phyloP scores from a whole-genome alignment of 2,113 vertebrate species.

The Ursus arctos region DNA sequence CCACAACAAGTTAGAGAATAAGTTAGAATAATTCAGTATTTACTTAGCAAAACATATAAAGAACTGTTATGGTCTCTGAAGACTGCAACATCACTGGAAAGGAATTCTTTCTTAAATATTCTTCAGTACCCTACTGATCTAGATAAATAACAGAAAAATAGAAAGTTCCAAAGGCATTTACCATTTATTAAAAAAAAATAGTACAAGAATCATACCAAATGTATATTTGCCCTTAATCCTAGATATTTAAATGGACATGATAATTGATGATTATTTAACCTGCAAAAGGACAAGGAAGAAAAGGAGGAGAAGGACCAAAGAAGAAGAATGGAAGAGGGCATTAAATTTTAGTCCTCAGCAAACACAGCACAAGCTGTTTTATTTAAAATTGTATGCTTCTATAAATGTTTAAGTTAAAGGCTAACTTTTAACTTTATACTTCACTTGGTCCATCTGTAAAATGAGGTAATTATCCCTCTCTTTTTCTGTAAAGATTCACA shows the following conservation, averaged over 20 bases:
- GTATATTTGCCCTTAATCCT: not conserved
- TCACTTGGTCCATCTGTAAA: not conserved
- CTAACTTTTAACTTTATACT: not conserved
- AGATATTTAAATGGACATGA: not conserved
- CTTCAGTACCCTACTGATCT: not conserved
- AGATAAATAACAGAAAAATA: not conserved
- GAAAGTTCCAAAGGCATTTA: not conserved
- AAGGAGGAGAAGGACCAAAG: not conserved
- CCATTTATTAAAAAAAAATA: not conserved
- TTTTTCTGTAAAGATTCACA: not conserved
- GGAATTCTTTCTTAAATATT: slow-evolving; percentile 12
- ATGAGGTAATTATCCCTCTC: not conserved
- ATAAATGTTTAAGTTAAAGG: not conserved
- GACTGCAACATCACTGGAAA: not conserved
- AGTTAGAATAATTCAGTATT: not conserved
- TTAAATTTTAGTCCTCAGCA: not conserved
- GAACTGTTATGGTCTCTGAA: not conserved
- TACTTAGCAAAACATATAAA: not conserved
- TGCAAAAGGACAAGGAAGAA: not conserved
- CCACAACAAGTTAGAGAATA: not conserved
- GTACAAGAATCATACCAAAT: not conserved
- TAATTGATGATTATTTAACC: not conserved
- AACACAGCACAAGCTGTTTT: not conserved
- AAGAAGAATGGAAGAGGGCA: not conserved
- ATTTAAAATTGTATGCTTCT: not conserved